Conservation (phyloP, 2,888 invertebrate genomes). For the Synanthedon formicaeformis region DNA sequence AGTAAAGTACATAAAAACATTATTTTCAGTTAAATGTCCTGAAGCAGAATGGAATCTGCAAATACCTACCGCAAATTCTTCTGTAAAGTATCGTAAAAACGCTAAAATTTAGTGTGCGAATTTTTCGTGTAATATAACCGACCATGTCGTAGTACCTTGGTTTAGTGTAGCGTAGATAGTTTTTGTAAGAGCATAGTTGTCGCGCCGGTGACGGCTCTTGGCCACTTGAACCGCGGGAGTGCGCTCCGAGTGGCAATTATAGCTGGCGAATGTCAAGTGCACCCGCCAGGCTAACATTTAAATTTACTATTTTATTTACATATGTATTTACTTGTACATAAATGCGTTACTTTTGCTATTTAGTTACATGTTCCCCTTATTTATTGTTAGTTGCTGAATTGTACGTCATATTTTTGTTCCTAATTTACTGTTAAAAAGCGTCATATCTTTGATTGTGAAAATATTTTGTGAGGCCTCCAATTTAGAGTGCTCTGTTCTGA, state of each 20-base stretch:
- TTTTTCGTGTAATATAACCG: background rate
- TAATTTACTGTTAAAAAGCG: too few species aligned
- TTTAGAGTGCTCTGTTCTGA: too few species aligned
- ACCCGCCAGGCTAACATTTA: constrained; percentile 28
- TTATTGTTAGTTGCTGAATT: too few species aligned
- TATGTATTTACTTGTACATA: constrained; percentile 13
- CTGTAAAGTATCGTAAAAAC: background rate
- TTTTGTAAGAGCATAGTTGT: constrained; percentile 37
- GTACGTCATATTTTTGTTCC: too few species aligned
- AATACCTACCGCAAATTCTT: background rate
- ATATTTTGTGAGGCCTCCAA: too few species aligned
- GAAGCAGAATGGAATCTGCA: too few species aligned
- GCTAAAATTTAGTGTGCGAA: background rate
- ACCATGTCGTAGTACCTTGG: background rate
- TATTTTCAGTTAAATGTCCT: too few species aligned
- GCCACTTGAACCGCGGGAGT: constrained; percentile 48
- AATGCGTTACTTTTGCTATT: too few species aligned
- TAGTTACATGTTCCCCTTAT: too few species aligned
- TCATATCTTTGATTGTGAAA: too few species aligned
- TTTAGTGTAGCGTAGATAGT: constrained; percentile 20
- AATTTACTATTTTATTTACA: constrained; percentile 48
- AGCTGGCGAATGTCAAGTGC: constrained; percentile 67
- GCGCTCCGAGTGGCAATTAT: constrained; percentile 63
- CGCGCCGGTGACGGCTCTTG: constrained; percentile 30
- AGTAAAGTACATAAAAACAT: too few species aligned